Base-by-base conservation (phyloP, 2,113 vertebrate genomes). In the Thamnaconus septentrionalis region DNA sequence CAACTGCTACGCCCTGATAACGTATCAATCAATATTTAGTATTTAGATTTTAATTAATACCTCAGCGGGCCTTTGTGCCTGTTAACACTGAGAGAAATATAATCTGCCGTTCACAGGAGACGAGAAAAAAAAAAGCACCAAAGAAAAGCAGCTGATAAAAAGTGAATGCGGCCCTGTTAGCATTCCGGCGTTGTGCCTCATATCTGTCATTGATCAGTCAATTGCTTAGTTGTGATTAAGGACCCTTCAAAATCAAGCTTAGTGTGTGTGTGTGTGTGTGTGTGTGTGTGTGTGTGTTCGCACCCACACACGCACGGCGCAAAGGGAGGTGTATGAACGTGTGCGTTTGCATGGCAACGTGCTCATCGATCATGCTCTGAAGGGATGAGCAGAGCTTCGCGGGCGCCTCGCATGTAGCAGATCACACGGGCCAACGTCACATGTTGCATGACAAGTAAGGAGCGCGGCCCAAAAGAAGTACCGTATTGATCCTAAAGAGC, bases 31-130 rank as follows among this genome's bases (percentile, higher is more conserved):
- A 99, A 99, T 99, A 99, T 95, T 96, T 97, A 96, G 95, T 96
- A 98, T 99, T 98, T 98, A 95, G 95, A 97, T 98, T 96, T 98
- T 96, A 98, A 99, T 98, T 96, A 97, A 98, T 98, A 98, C 95
- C 88, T 94, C n/a, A 31, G 61, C 12, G 8, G 73, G 89, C 91
- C 89, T 86, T 69, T 85, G 90, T 90, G 87, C 91, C 90, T 92
- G 93, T 95, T 94, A 93, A 90, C 82, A 64, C 63, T n/a, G 92
- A 87, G 92, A 96, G 94, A 97, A 98, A 96, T 97, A 96, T 96
- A 94, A 95, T 94, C 93, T 90, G 92, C 93, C 94, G 18, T 2
- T 31, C 18, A 2, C 18, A 31, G 18, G 18, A 31, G 18, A 31
- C 18, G 18, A 31, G 18, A 31, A 31, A 31, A 31, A 31, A 31